Base-by-base conservation (phyloP, 2,888 invertebrate genomes). In the Trilocha varians region DNA sequence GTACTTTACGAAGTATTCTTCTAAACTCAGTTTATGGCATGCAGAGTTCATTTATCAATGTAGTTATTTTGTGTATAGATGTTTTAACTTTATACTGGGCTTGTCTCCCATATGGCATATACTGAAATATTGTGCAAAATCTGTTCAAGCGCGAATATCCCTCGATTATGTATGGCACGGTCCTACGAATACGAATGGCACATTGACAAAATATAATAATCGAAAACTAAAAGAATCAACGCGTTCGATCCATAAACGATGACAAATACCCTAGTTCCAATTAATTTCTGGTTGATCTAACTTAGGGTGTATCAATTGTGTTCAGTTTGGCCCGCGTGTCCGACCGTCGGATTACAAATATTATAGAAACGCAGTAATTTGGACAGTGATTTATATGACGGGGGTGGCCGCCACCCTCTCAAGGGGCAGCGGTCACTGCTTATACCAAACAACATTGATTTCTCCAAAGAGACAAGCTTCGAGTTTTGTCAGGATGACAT, bases 341-440 rank as follows among this genome's bases (percentile, higher is more conserved):
- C 69, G 53, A 57, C 60, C 53, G 44, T 51, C 60, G 71, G 73
- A 73, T 76, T 75, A 76, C 73, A 71, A 76, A 74, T 77, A 73
- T 80, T 78, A 76, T 77, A 82, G 78, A 78, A 80, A 76, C 76
- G 72, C 68, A 66, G 79, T 80, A 82, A 83, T 79, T 80, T 71
- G 78, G 83, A 83, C 84, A 83, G 78, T 84, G 84, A 84, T 85
- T 85, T 85, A 85, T 85, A 82, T 70, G 75, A 70, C 70, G 78
- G 82, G 83, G 84, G 80, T 70, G 76, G 63, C 43, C 52, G 65
- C 79, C 80, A 82, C 83, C 83, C 83, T 76, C 62, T 48, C 58
- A 55, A 68, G 70, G 74, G 75, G 59, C 64, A 67, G 59, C 63
- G 70, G 59, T 64, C 71, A 67, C 64, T 47, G 58, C 68, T 64